These are phyloP conservation scores for Agriopis marginaria DNA, from an alignment of 2,888 invertebrate species.

Conservation along the genomic window DNA sequence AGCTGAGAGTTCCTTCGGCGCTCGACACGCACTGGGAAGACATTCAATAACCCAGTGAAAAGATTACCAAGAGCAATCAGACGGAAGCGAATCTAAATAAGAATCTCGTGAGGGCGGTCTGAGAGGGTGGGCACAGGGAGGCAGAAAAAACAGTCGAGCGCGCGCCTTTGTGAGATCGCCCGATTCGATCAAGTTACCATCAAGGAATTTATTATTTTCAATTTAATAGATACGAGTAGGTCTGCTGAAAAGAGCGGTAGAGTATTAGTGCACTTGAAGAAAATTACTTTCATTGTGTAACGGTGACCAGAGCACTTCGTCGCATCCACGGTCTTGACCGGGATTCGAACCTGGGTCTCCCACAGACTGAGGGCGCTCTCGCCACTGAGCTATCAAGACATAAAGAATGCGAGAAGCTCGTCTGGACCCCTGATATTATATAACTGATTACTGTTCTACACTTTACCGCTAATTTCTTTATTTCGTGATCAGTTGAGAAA, in stretches of 20 bases:
- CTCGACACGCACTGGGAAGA: conserved; percentile 82
- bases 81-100: conserved; percentile 87
- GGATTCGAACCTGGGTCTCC: conserved; percentile 85
- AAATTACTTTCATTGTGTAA: conserved; percentile 40
- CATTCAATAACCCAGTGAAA: conserved; percentile 86
- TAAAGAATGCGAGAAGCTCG: conserved; percentile 68
- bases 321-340: conserved; percentile 82
- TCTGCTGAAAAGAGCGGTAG: conserved; percentile 61
- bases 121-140: conserved; percentile 68
- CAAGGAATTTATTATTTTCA: conserved; percentile 72
- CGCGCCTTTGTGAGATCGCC: conserved; percentile 77
- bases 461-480: conserved; percentile 60
- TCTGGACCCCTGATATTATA: conserved; percentile 50
- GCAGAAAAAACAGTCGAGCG: conserved; percentile 78
- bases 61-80: conserved; percentile 87
- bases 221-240: conserved; percentile 62
- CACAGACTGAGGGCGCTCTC: conserved; percentile 79
- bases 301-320: conserved; percentile 58
- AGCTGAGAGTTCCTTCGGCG: conserved; percentile 64
- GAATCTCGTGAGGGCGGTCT: conserved; percentile 84
- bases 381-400: conserved; percentile 86
- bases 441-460: conserved; percentile 29
- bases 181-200: conserved; percentile 82
- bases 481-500: conserved; percentile 15
- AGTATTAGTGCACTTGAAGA: conserved; percentile 47